These are phyloP conservation scores for Acrocephalus scirpaceus DNA, from an alignment of 2,797 vertebrate genomes.

Conservation along the genomic window DNA sequence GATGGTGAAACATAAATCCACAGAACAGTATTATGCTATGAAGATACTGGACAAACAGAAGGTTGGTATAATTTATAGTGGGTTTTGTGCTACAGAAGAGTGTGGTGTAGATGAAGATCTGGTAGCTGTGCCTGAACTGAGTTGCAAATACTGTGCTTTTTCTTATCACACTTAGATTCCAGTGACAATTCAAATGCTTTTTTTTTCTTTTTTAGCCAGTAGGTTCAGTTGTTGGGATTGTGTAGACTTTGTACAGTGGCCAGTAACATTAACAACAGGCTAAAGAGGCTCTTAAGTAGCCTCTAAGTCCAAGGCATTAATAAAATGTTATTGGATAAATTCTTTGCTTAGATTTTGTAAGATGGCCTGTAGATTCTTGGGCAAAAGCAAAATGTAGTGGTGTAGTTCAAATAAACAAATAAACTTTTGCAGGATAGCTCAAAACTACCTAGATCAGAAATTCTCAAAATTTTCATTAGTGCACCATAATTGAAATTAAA, in stretches of 20 bases:
- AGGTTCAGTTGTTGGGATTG: background rate
- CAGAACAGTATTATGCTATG: conserved; percentile 97
- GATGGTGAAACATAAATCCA: conserved; percentile 97
- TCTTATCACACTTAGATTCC: background rate
- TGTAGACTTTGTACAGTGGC: background rate
- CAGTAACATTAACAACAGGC: background rate
- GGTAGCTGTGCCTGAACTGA: background rate
- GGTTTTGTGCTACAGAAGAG: background rate
- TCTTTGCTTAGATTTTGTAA: background rate
- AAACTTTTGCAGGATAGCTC: background rate
- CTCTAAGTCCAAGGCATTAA: background rate
- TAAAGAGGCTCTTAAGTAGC: background rate
- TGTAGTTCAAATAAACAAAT: background rate
- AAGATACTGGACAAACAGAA: conserved; percentile 99
- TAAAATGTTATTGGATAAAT: background rate
- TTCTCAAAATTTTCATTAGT: background rate
- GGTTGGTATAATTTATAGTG: conserved; percentile 76
- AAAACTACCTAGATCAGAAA: background rate
- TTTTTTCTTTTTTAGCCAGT: background rate
- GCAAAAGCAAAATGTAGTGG: background rate
- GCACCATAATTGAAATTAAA: background rate
- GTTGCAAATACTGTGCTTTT: background rate
- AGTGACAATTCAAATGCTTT: background rate
- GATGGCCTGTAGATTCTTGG: background rate
- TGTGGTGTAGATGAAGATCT: background rate